phyloP scores from a whole-genome alignment of 2,797 vertebrate species.

The Gouania willdenowi region DNA sequence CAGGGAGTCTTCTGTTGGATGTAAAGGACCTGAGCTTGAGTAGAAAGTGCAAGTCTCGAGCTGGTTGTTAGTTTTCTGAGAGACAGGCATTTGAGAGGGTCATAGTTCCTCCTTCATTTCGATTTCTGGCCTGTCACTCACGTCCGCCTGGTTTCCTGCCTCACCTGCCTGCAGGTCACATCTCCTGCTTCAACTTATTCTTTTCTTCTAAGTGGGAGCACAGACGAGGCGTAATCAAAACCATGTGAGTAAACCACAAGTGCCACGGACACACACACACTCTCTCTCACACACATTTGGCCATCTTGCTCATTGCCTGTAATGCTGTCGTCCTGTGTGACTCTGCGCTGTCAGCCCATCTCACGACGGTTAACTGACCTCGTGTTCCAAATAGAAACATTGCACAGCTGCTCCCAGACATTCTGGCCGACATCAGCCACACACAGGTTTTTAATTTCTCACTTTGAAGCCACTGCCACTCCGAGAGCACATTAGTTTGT shows the following conservation, averaged over 20 bases:
- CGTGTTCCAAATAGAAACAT: conserved; percentile 45
- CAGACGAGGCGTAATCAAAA: conserved; percentile 1
- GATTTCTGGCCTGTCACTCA: conserved; percentile 48
- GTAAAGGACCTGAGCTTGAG: conserved; percentile 32
- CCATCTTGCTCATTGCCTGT: conserved; percentile 1
- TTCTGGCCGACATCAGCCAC: conserved; percentile 35
- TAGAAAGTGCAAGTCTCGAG: conserved; percentile 35
- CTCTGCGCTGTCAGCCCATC: conserved; percentile 16
- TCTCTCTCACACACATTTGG: no score
- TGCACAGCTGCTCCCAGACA: conserved; percentile 49
- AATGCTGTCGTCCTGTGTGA: conserved; percentile 11
- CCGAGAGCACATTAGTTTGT: conserved; percentile 15
- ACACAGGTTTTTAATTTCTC: conserved; percentile 33
- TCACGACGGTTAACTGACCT: conserved; percentile 22
- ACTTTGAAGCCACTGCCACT: conserved; percentile 4
- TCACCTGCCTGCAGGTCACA: conserved; percentile 36
- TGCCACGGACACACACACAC: no score
- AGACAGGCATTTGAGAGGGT: conserved; percentile 32
- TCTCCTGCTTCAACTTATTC: conserved; percentile 7
- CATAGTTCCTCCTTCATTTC: conserved; percentile 39
- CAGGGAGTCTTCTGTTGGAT: conserved; percentile 32
- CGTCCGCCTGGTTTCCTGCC: conserved; percentile 22
- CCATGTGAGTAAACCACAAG: background rate
- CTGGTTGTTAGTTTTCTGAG: conserved; percentile 21
- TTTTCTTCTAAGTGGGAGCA: conserved; percentile 11